phyloP scores from a whole-genome alignment of 2,888 invertebrate genomes.

The Colostygia pectinataria region DNA sequence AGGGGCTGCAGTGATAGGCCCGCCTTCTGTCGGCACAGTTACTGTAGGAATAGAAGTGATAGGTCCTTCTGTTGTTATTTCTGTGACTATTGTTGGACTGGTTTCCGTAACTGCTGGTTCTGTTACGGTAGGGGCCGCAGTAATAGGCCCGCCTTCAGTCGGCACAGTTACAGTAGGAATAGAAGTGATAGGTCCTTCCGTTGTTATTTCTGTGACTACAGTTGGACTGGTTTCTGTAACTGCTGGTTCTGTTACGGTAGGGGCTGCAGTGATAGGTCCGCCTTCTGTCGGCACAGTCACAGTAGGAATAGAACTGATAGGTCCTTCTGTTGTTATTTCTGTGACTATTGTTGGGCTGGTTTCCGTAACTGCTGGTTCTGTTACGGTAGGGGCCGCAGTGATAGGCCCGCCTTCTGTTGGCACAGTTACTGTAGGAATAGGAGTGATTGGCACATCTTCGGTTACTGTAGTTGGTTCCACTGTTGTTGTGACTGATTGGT shows the following conservation, averaged over 20 bases:
- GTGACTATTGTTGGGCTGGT: neutral
- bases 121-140: no score
- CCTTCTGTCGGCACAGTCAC: neutral
- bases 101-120: no score
- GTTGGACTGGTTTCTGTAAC: neutral
- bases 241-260: no score
- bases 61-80: no score
- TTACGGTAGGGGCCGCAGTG: neutral
- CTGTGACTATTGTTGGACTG: no score
- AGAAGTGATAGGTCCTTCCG: neutral
- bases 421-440: neutral
- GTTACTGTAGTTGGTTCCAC: neutral
- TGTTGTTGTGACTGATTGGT: conserved; percentile 1
- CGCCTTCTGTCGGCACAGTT: no score
- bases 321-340: neutral
- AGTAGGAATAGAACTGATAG: neutral
- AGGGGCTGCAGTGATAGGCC: no score
- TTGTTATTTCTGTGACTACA: neutral
- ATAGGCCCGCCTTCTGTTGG: neutral
- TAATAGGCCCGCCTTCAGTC: no score
- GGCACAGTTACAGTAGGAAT: neutral
- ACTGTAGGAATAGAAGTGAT: no score
- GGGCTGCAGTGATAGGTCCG: no score
- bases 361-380: neutral
- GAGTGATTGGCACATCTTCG: neutral